Evolutionary conservation across 2,797 vertebrate genomes (phyloP).

Genomic region (Gymnothorax reevesii): DNA sequence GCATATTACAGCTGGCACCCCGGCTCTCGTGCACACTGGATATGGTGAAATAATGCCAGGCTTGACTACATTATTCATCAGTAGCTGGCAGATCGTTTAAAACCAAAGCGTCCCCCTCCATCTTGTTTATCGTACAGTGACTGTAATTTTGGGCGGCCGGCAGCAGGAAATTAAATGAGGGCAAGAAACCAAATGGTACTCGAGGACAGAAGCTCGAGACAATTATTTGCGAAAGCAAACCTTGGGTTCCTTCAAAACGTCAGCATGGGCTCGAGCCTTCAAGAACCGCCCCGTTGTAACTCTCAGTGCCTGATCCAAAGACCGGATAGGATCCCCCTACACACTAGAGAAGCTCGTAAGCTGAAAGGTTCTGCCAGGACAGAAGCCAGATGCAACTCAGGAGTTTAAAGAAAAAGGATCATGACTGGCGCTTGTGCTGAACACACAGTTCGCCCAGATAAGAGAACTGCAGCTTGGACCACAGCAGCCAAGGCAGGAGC

Average conservation of each 20-base stretch:
- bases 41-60: neutral
- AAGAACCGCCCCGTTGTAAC: neutral
- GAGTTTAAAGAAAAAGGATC: neutral
- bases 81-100: neutral
- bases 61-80: slow-evolving; percentile 11
- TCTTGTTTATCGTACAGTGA: slow-evolving; percentile 38
- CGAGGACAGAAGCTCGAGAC: slow-evolving; percentile 36
- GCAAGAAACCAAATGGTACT: slow-evolving; percentile 63
- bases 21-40: slow-evolving; percentile 22
- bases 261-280: neutral
- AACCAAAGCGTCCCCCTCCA: neutral
- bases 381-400: neutral
- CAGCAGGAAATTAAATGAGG: slow-evolving; percentile 46
- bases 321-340: neutral
- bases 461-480: neutral
- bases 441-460: neutral
- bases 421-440: neutral
- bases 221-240: slow-evolving; percentile 64
- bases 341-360: neutral
- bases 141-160: slow-evolving; percentile 47
- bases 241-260: neutral
- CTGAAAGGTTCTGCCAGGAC: neutral
- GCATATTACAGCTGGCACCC: slow-evolving; percentile 45
- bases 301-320: neutral
- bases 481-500: neutral